Base-by-base conservation (phyloP, 2,797 vertebrate species). In the Siniperca obscura region DNA sequence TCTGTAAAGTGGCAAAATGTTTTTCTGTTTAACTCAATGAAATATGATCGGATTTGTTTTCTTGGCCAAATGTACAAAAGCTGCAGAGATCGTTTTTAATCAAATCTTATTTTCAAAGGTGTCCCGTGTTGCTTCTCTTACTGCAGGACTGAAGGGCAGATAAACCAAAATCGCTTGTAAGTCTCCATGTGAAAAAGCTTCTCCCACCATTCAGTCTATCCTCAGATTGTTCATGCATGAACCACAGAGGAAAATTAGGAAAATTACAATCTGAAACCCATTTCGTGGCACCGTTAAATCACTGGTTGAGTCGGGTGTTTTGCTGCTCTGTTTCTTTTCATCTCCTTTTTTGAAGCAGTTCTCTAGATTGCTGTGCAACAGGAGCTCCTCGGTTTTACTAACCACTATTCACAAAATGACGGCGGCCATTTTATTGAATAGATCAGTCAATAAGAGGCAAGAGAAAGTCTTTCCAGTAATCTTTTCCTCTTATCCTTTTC, bases 301-400 rank as follows among this genome's bases (percentile, higher is more conserved):
- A 2, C 64, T 17, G 60, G 46, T 56, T 25, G 64, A 85, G 61
- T 38, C 17, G 12, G 5, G 36, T 10, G 0, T 16, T 78, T 78
- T 57, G 21, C 46, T 3, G 38, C 59, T 0, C 7, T 7, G 48
- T 9, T 53, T 77, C 66, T 34, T 25, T 60, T 42, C 44, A 40
- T 38, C 59, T 27, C 59, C 19, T 82, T 59, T 80, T 76, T n/a
- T 76, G 52, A 70, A 79, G 78, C 55, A 3, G 4, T 56, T 75
- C 62, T 69, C n/a, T 9, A 56, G 75, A 73, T 86, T 71, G 48
- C 25, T 0, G 10, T 36, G 8, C 55, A 53, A 72, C 38, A 4
- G 27, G 0, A 78, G 52, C 27, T 11, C 71, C 64, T 59, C 13
- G 1, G n/a, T 60, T 81, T 73, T 13, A 2, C 72, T 44, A n/a